These are phyloP conservation scores for Halesus radiatus DNA, from an alignment of 1,140 invertebrate species.

Conservation along the genomic window DNA sequence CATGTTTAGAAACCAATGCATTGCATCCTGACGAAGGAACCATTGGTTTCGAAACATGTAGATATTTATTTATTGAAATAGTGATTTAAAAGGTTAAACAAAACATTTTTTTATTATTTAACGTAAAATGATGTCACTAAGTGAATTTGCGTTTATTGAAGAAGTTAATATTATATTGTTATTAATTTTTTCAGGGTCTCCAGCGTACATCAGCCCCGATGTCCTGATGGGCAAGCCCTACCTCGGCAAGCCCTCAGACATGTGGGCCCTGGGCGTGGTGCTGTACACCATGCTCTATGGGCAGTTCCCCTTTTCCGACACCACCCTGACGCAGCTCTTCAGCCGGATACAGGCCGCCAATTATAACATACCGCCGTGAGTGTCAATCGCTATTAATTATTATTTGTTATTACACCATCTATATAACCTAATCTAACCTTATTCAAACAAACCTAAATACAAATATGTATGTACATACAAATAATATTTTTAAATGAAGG, in stretches of 20 bases:
- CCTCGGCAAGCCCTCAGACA: constrained; percentile 85
- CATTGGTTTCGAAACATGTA: too few species aligned
- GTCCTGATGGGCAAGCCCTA: constrained; percentile 84
- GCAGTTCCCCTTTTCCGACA: constrained; percentile 90
- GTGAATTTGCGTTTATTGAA: too few species aligned
- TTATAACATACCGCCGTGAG: constrained; percentile 70
- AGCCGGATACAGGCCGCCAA: constrained; percentile 77
- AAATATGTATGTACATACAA: too few species aligned
- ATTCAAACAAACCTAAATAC: too few species aligned
- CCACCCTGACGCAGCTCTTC: constrained; percentile 83
- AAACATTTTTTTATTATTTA: not conserved
- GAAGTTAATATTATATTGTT: not conserved
- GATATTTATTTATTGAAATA: too few species aligned
- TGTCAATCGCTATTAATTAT: constrained; percentile 22
- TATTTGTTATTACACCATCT: too few species aligned
- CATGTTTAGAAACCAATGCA: too few species aligned
- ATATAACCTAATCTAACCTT: too few species aligned
- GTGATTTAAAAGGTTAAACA: too few species aligned
- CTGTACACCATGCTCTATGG: constrained; percentile 89
- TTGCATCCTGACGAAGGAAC: too few species aligned
- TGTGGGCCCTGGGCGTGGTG: constrained; percentile 89
- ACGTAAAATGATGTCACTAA: too few species aligned
- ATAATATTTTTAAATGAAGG: too few species aligned
- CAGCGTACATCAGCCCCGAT: constrained; percentile 89
- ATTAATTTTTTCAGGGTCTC: constrained; percentile 72